Percentiles rank a stretch among this genome's conserved stretches.
phyloP scores from a whole-genome alignment of 2,797 vertebrate genomes.

The Myotis daubentonii region DNA sequence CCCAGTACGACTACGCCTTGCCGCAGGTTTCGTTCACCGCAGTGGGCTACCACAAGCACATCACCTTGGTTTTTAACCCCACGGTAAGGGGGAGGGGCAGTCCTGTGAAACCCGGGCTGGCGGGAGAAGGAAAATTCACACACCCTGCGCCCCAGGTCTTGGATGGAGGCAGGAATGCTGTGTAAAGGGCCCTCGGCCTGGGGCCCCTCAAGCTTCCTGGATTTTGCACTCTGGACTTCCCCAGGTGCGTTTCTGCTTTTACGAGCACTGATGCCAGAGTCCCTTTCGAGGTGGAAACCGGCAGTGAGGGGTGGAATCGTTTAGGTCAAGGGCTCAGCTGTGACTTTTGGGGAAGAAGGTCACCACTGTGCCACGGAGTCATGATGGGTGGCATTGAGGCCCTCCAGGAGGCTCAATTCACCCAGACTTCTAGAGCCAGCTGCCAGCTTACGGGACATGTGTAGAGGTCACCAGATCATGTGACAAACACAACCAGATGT shows the following conservation, averaged over 20 bases:
- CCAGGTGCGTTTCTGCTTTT: background rate
- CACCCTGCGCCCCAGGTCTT: fast-evolving
- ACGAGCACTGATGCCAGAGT: background rate
- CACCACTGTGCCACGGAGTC: fast-evolving
- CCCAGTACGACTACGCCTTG: constrained; percentile 95
- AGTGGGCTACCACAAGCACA: constrained; percentile 95
- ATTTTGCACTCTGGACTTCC: background rate
- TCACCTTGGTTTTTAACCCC: constrained; percentile 95
- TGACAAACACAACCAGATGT: background rate
- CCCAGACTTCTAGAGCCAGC: background rate
- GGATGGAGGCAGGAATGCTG: background rate
- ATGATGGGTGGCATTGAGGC: fast-evolving
- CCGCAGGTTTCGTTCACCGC: constrained; percentile 96
- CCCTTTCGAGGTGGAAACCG: background rate
- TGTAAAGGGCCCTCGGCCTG: fast-evolving
- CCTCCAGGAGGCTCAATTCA: background rate
- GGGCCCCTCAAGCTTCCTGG: too few species aligned
- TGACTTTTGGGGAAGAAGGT: background rate
- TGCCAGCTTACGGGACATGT: background rate
- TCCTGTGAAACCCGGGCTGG: background rate
- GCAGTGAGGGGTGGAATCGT: background rate
- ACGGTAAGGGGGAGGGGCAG: constrained; percentile 86
- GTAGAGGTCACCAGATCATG: background rate
- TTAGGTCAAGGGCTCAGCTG: background rate
- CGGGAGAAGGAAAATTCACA: fast-evolving